Conservation (phyloP, 1,140 invertebrate genomes). For the Macrobrachium nipponense region DNA sequence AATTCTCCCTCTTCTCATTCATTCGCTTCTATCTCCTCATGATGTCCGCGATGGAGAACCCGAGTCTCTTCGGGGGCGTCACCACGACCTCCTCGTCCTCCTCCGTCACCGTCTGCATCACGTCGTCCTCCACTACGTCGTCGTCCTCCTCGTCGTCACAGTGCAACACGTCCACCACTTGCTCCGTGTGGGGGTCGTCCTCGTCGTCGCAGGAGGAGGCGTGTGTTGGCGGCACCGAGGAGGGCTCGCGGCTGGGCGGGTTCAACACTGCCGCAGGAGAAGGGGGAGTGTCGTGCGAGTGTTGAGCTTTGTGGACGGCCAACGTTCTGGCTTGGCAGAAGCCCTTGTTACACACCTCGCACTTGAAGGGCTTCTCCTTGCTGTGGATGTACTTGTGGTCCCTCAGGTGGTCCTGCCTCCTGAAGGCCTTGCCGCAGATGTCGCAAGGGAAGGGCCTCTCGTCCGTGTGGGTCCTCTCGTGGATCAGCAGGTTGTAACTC, state of each 20-base stretch:
- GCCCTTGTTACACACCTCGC: conserved; percentile 93
- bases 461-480: too few species aligned
- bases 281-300: conserved; percentile 40
- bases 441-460: too few species aligned
- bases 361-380: conserved; percentile 87
- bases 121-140: conserved; percentile 38
- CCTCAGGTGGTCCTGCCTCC: too few species aligned
- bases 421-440: too few species aligned
- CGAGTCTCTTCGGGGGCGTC: conserved; percentile 46
- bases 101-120: conserved; percentile 32
- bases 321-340: conserved; percentile 96
- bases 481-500: conserved; percentile 89
- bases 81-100: conserved; percentile 35
- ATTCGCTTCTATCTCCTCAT: conserved; percentile 42
- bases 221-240: not conserved
- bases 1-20: not conserved
- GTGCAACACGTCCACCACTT: conserved; percentile 46
- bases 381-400: too few species aligned
- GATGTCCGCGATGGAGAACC: conserved; percentile 56
- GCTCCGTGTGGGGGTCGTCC: too few species aligned
- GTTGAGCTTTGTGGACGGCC: conserved; percentile 79
- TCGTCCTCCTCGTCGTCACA: conserved; percentile 22
- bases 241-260: not conserved
- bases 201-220: not conserved
- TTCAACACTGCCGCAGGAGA: not conserved